Conservation (phyloP, 2,113 vertebrate genomes). For the Canis aureus region DNA sequence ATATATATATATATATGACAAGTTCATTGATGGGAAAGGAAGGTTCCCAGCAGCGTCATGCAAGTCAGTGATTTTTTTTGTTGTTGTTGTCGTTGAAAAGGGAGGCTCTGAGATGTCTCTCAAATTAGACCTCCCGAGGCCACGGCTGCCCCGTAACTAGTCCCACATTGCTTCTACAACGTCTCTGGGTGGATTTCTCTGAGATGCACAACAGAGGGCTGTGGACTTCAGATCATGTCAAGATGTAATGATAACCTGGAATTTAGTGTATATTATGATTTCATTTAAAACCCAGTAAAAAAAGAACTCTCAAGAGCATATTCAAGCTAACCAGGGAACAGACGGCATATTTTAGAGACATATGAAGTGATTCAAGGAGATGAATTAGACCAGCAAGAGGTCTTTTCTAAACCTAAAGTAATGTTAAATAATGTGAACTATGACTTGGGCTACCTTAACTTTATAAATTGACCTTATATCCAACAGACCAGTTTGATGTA, state of each 20-base stretch:
- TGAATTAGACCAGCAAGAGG: background rate
- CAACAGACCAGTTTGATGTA: constrained; percentile 44
- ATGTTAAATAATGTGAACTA: constrained; percentile 24
- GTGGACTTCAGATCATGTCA: background rate
- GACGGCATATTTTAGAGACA: background rate
- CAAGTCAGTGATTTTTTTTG: background rate
- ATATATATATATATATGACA: background rate
- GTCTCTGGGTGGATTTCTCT: background rate
- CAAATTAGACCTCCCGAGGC: background rate
- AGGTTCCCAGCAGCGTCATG: background rate
- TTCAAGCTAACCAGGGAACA: background rate
- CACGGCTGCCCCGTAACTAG: background rate
- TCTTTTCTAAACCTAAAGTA: background rate
- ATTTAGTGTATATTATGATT: background rate
- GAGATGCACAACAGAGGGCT: background rate
- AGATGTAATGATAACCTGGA: background rate
- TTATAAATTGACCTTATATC: background rate
- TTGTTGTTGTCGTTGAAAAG: background rate
- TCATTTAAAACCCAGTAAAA: constrained; percentile 37
- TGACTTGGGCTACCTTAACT: background rate
- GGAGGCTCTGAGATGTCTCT: background rate
- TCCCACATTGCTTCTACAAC: background rate
- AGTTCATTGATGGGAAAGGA: background rate
- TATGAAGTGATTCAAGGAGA: background rate
- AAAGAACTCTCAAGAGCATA: background rate